Conservation (phyloP, 2,888 invertebrate species). For the Drosophila robusta region DNA sequence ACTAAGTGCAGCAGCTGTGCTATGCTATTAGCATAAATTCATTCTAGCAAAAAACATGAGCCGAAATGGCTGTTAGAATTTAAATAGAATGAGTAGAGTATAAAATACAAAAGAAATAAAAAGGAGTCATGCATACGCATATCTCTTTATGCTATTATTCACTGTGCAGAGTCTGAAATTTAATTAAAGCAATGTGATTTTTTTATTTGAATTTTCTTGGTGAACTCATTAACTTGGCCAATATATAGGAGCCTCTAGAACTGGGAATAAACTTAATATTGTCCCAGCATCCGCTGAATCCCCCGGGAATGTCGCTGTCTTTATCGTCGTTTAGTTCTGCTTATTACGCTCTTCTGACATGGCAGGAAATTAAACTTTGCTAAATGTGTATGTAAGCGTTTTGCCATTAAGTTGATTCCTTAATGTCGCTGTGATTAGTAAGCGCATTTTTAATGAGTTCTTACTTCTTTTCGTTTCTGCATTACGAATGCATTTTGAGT, state of each 20-base stretch:
- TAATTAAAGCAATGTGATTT: background rate
- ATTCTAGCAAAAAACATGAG: too few species aligned
- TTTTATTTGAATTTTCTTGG: background rate
- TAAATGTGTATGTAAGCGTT: constrained; percentile 74
- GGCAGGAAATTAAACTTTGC: constrained; percentile 68
- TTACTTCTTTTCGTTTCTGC: constrained; percentile 5
- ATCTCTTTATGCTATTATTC: too few species aligned
- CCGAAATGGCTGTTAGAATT: too few species aligned
- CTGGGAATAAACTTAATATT: background rate
- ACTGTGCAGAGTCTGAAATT: too few species aligned
- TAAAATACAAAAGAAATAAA: too few species aligned
- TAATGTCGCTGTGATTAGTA: constrained; percentile 60
- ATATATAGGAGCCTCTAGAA: constrained; percentile 28
- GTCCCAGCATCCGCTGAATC: constrained; percentile 1
- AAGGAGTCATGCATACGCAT: too few species aligned
- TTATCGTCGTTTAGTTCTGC: constrained; percentile 12
- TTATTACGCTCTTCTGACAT: constrained; percentile 16
- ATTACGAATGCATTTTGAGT: constrained; percentile 12
- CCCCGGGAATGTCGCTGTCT: constrained; percentile 10
- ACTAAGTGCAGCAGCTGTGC: too few species aligned
- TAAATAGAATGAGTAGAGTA: too few species aligned
- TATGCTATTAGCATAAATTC: too few species aligned
- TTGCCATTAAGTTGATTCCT: constrained; percentile 65
- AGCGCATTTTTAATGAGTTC: constrained; percentile 31
- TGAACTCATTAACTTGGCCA: constrained; percentile 49